Conservation (phyloP, 1,140 invertebrate species). For the Cheumatopsyche charites region DNA sequence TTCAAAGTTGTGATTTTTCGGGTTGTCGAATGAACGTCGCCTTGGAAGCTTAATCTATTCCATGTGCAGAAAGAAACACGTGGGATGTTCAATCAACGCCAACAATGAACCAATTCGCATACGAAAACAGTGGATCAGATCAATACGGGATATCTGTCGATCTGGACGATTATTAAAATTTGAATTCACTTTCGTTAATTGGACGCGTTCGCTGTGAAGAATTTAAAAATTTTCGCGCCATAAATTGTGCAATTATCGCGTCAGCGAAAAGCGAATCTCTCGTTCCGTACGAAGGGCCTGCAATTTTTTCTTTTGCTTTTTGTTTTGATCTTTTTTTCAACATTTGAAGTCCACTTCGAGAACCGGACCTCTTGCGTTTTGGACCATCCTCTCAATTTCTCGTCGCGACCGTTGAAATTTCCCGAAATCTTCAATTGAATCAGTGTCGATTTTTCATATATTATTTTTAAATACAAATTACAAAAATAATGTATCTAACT, state of each 20-base stretch:
- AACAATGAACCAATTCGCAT: neutral
- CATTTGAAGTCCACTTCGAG: too few relatives aligned
- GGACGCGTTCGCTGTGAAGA: too few relatives aligned
- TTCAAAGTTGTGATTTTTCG: neutral
- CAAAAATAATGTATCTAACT: too few relatives aligned
- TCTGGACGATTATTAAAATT: neutral
- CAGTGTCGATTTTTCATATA: too few relatives aligned
- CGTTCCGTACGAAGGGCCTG: neutral
- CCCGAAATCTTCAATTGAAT: too few relatives aligned
- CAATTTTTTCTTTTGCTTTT: neutral
- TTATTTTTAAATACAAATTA: too few relatives aligned
- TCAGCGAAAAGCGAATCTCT: neutral
- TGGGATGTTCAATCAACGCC: neutral
- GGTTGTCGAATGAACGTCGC: neutral
- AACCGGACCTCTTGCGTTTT: too few relatives aligned
- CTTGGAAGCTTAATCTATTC: conserved; percentile 9
- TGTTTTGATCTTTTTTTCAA: neutral
- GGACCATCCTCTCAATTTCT: too few relatives aligned
- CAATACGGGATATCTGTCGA: neutral
- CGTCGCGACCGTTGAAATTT: too few relatives aligned
- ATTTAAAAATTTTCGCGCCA: neutral
- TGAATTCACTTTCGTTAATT: too few relatives aligned
- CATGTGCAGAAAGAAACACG: too few relatives aligned
- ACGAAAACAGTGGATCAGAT: conserved; percentile 12
- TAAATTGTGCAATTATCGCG: conserved; percentile 17